phyloP scores from a whole-genome alignment of 2,888 invertebrate genomes.

The Thysanoteuthis rhombus region DNA sequence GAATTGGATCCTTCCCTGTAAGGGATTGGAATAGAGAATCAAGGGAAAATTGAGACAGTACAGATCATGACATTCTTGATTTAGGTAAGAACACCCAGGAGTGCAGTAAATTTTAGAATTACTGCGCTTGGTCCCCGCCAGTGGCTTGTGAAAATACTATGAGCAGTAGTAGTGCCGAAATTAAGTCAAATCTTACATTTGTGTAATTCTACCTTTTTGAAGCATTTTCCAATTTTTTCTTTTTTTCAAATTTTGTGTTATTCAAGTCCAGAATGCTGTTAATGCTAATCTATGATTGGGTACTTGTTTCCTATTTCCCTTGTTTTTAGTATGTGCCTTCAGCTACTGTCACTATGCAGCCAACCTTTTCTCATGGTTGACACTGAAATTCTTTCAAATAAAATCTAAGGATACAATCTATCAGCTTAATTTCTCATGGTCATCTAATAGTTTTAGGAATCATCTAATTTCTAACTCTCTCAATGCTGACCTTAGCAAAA shows the following conservation, averaged over 20 bases:
- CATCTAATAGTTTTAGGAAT: no score
- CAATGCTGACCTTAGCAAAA: no score
- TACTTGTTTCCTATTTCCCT: neutral
- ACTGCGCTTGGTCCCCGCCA: neutral
- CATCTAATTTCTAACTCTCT: no score
- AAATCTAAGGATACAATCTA: neutral
- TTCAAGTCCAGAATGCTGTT: neutral
- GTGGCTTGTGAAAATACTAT: neutral
- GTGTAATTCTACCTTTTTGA: neutral
- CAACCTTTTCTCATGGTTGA: neutral
- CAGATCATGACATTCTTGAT: neutral
- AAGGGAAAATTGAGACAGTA: neutral
- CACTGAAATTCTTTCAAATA: neutral
- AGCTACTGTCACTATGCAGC: neutral
- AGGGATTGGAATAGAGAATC: neutral
- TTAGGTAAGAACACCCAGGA: neutral
- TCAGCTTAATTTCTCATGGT: no score
- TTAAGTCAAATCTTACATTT: neutral
- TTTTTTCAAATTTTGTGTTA: neutral
- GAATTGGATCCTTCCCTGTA: neutral
- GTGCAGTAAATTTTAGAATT: neutral
- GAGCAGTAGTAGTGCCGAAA: neutral
- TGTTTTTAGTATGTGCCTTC: neutral
- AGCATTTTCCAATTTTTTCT: neutral
- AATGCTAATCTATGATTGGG: neutral